These are phyloP conservation scores for Meteorus colon DNA, from an alignment of 2,888 invertebrate genomes.

Conservation along the genomic window DNA sequence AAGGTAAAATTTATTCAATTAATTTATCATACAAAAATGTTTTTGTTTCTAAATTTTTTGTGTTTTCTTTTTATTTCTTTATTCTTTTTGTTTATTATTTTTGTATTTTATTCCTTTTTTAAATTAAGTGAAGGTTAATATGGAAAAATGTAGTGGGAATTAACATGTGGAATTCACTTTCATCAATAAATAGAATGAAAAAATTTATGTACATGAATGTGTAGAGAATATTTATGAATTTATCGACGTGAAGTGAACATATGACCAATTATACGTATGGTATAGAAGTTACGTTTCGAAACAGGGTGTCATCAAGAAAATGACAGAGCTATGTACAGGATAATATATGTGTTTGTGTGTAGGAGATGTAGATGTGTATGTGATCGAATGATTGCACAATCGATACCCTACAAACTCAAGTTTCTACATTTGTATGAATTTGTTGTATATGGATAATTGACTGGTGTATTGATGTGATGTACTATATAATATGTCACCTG, in stretches of 20 bases:
- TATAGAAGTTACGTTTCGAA: constrained; percentile 36
- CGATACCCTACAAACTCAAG: constrained; percentile 61
- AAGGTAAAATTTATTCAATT: not conserved
- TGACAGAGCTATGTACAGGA: constrained; percentile 22
- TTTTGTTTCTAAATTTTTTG: not conserved
- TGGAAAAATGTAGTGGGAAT: not conserved
- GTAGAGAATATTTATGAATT: constrained; percentile 25
- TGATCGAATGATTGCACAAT: constrained; percentile 66
- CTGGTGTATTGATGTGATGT: not conserved
- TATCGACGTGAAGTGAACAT: not conserved
- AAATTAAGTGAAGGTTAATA: no score
- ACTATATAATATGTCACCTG: not conserved
- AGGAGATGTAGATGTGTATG: constrained; percentile 6
- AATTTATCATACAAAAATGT: constrained; percentile 1
- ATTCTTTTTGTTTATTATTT: not conserved
- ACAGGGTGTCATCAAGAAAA: constrained; percentile 42
- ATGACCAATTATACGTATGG: constrained; percentile 35
- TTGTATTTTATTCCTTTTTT: no score
- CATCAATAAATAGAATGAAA: no score
- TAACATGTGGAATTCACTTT: constrained; percentile 9
- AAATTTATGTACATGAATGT: not conserved
- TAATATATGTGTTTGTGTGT: not conserved
- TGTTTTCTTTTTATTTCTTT: not conserved
- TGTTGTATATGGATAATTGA: constrained; percentile 18
- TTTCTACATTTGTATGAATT: constrained; percentile 30